Conservation (phyloP, 1,140 invertebrate species). For the Ooceraea biroi region DNA sequence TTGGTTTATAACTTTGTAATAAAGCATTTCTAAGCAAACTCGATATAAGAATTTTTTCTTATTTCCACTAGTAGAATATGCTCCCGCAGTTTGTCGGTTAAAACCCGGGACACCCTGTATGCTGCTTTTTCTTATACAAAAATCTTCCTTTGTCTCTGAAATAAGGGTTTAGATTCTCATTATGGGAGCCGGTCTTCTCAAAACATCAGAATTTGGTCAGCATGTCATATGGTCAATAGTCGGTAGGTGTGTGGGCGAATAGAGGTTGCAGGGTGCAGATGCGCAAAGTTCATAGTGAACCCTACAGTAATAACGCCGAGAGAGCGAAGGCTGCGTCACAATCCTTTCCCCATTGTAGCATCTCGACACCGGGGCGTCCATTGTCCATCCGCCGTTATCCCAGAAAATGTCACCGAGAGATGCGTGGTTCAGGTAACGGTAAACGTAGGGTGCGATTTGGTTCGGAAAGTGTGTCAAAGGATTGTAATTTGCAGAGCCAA, state of each 20-base stretch:
- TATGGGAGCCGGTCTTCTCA: constrained; percentile 73
- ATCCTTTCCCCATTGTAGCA: constrained; percentile 76
- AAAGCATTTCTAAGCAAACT: too few relatives aligned
- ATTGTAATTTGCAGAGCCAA: constrained; percentile 71
- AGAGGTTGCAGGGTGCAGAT: constrained; percentile 81
- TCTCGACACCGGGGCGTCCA: constrained; percentile 74
- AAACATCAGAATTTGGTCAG: constrained; percentile 84
- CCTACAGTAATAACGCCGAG: constrained; percentile 84
- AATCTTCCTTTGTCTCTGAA: background rate
- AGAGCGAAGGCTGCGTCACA: constrained; percentile 77
- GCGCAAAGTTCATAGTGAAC: constrained; percentile 79
- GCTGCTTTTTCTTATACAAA: background rate
- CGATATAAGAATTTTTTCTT: too few relatives aligned
- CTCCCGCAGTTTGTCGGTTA: too few relatives aligned
- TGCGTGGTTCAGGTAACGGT: constrained; percentile 80
- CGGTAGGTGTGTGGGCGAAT: constrained; percentile 81
- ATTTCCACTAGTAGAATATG: too few relatives aligned
- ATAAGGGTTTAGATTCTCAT: constrained; percentile 27
- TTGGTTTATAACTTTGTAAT: too few relatives aligned
- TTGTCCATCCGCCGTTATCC: constrained; percentile 68
- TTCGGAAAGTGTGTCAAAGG: constrained; percentile 82
- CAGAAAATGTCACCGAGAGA: constrained; percentile 42
- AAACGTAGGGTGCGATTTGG: constrained; percentile 64
- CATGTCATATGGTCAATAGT: constrained; percentile 86
- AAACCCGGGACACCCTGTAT: too few relatives aligned